A percentile compares a stretch with the other conserved stretches of the same genome.
These are phyloP conservation scores for Allolobophora icterica DNA, from an alignment of 2,888 invertebrate species.

Conservation along the genomic window DNA sequence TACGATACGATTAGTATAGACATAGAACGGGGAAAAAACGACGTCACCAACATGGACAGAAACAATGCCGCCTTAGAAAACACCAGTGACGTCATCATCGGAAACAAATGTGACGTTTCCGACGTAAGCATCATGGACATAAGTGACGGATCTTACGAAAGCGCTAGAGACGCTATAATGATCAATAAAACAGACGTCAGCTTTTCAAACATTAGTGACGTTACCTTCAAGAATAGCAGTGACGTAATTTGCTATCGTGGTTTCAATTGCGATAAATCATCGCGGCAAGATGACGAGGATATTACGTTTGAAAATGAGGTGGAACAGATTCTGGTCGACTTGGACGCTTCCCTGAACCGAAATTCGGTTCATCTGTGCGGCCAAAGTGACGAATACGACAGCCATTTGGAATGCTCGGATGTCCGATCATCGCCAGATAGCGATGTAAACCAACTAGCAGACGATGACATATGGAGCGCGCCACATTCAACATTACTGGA, in stretches of 20 bases:
- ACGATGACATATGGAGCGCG: not conserved
- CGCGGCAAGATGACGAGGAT: not conserved
- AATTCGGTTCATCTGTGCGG: not conserved
- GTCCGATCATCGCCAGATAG: not conserved
- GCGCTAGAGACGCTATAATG: not conserved
- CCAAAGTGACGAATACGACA: not conserved
- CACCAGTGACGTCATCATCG: not conserved
- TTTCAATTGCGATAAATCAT: not conserved
- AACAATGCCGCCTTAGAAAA: not conserved
- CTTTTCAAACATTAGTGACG: not conserved
- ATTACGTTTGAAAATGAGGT: not conserved
- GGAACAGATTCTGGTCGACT: not conserved
- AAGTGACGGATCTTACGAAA: not conserved
- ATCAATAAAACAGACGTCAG: not conserved
- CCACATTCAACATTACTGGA: not conserved
- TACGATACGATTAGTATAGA: not conserved
- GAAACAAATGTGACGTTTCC: not conserved
- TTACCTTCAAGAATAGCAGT: not conserved
- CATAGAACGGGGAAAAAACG: not conserved
- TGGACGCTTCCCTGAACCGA: not conserved
- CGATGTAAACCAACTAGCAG: not conserved
- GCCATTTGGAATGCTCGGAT: not conserved
- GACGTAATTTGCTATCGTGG: not conserved
- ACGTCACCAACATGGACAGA: not conserved
- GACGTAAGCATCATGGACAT: not conserved